These are phyloP conservation scores for Plutomurus gul DNA, from an alignment of 1,140 invertebrate genomes.

Conservation along the genomic window DNA sequence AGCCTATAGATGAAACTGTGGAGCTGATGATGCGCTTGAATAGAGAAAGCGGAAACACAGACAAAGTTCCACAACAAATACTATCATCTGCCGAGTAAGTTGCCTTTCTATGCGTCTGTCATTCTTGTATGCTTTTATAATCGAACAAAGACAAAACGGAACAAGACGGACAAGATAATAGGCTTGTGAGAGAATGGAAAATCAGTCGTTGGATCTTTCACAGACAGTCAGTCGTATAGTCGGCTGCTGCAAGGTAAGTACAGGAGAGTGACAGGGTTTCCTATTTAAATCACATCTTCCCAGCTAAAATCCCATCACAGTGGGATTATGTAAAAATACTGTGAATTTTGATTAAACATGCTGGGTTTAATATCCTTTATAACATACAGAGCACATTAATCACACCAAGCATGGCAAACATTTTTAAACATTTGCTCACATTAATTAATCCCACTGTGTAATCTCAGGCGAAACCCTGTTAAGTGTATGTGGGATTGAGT, in stretches of 20 bases:
- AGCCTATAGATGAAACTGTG: neutral
- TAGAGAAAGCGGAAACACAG: neutral
- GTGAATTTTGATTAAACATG: too few relatives aligned
- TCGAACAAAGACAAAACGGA: neutral
- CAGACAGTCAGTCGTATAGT: too few relatives aligned
- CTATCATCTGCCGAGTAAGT: neutral
- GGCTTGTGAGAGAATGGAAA: neutral
- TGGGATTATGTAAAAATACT: too few relatives aligned
- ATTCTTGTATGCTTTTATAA: neutral
- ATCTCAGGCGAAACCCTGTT: neutral
- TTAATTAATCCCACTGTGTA: too few relatives aligned
- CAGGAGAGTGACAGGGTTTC: too few relatives aligned
- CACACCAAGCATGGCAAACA: too few relatives aligned
- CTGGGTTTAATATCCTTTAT: too few relatives aligned
- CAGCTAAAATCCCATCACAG: too few relatives aligned
- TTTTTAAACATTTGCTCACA: too few relatives aligned
- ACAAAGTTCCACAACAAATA: slow-evolving; percentile 12
- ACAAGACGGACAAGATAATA: neutral
- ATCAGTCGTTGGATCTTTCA: slow-evolving; percentile 10
- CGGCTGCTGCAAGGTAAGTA: too few relatives aligned
- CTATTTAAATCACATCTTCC: too few relatives aligned
- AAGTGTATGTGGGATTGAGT: neutral
- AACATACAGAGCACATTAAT: too few relatives aligned
- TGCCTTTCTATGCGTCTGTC: neutral
- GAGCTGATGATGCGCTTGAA: neutral